Base-by-base conservation (phyloP, 2,797 vertebrate genomes). In the Lacerta agilis region DNA sequence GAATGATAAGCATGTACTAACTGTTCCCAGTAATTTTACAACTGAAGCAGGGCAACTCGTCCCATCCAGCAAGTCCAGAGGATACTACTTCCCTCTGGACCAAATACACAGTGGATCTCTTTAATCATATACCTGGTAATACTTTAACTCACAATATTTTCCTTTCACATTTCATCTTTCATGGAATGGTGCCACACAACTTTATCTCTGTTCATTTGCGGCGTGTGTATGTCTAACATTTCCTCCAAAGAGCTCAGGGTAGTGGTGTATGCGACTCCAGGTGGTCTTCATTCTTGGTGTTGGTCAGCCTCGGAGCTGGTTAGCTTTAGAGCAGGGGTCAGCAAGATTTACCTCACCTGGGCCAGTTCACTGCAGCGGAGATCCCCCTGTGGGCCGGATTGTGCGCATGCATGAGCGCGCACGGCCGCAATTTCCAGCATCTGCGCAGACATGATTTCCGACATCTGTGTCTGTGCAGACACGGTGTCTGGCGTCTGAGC, bases 271-370 rank as follows among this genome's bases (percentile, higher is more conserved):
- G 8, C 55, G 29, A 13, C 45, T 49, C 41, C 9, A 64, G 20
- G 8, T 81, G 83, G 29, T 91, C 86, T 67, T 66, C 45, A 79
- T 17, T 38, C n/a, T 91, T 29, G 5, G 80, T 87, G 72, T 84
- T 90, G 1, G 0, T 75, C 73, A 10, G 66, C 49, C 5, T 85
- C 23, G 78, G 8, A 41, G 36, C 1, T 78, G 20, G 69, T 80
- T 80, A 85, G 79, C 82, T 67, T 72, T 36, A 4, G 49, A 15
- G 49, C 1, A 55, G 49, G 49, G 13, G 49, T 55, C 13, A 2
- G 49, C 49, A 15, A 55, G 49, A 13, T 55, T 55, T 55, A 4
- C 49, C 49, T 55, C 3, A 0, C 49, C 49, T 55, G 49, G 49
- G 49, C 13, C 13, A 13, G 49, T 55, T 55, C 49, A 55, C 49